Percentiles rank a stretch among this genome's conserved stretches.
phyloP scores from a whole-genome alignment of 2,113 vertebrate species.

The Apteryx owenii region DNA sequence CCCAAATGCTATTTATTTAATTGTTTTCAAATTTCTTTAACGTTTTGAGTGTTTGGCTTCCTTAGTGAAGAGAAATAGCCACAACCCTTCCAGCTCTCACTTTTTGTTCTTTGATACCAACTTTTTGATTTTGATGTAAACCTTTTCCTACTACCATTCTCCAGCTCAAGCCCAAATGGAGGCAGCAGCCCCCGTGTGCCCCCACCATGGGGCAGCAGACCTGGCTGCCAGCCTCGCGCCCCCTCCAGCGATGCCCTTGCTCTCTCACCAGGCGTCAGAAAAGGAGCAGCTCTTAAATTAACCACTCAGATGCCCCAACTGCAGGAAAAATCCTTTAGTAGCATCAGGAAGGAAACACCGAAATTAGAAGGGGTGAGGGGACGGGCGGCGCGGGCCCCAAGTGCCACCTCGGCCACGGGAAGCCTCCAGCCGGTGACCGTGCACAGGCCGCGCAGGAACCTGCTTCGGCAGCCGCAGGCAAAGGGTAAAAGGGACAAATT shows the following conservation, averaged over 20 bases:
- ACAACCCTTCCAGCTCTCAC: no score
- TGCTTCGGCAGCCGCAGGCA: background rate
- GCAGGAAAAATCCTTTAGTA: background rate
- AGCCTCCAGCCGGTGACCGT: background rate
- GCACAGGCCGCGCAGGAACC: background rate
- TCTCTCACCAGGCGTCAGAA: background rate
- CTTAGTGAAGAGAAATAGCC: no score
- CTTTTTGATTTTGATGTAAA: no score
- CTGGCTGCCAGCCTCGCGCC: no score
- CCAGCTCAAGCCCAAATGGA: no score
- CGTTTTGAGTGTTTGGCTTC: no score
- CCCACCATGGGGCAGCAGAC: no score
- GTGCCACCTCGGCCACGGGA: background rate
- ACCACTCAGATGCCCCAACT: background rate
- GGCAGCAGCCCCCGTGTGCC: no score
- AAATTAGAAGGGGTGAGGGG: background rate
- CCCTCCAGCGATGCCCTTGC: background rate
- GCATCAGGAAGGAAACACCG: background rate
- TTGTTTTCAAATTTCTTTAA: no score
- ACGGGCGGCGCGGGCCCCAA: background rate
- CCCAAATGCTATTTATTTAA: no score
- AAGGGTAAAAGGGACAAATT: background rate
- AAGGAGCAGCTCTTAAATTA: background rate
- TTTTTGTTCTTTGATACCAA: no score
- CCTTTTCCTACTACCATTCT: no score